Conservation (phyloP, 1,140 invertebrate species). For the Neuroterus valhalla region DNA sequence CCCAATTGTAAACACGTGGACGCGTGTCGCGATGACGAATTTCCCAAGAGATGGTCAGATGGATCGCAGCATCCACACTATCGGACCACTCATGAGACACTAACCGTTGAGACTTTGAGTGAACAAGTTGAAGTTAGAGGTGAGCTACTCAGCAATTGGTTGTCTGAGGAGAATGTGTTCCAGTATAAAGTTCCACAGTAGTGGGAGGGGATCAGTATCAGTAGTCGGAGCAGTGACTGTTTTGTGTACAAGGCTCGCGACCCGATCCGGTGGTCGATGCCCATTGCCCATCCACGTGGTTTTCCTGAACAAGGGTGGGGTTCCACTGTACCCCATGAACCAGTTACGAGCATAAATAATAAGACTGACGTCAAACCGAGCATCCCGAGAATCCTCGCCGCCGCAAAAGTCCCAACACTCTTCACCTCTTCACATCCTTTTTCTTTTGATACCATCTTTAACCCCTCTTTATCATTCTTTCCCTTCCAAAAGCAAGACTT, state of each 20-base stretch:
- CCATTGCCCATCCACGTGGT: neutral
- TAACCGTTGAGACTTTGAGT: slow-evolving; percentile 59
- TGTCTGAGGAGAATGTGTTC: slow-evolving; percentile 41
- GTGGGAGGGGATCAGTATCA: neutral
- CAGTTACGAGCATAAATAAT: slow-evolving; percentile 16
- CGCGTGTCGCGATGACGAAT: neutral
- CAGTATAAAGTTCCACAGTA: neutral
- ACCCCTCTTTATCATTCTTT: no score
- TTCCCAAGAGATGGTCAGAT: slow-evolving; percentile 25
- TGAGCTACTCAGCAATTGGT: slow-evolving; percentile 61
- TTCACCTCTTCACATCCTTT: neutral
- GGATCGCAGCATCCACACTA: slow-evolving; percentile 57
- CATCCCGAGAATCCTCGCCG: neutral
- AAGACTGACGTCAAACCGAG: neutral
- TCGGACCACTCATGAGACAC: slow-evolving; percentile 62
- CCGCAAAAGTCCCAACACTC: neutral
- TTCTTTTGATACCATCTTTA: neutral
- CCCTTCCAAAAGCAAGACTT: no score
- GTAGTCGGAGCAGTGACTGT: slow-evolving; percentile 1
- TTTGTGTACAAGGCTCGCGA: slow-evolving; percentile 23
- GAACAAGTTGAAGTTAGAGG: slow-evolving; percentile 58
- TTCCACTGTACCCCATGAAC: neutral
- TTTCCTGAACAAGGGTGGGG: slow-evolving; percentile 2
- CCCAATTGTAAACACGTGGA: neutral
- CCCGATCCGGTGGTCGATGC: neutral